Evolutionary conservation across 2,113 vertebrate species (phyloP).

Genomic region (Benitochromis conjunctus): DNA sequence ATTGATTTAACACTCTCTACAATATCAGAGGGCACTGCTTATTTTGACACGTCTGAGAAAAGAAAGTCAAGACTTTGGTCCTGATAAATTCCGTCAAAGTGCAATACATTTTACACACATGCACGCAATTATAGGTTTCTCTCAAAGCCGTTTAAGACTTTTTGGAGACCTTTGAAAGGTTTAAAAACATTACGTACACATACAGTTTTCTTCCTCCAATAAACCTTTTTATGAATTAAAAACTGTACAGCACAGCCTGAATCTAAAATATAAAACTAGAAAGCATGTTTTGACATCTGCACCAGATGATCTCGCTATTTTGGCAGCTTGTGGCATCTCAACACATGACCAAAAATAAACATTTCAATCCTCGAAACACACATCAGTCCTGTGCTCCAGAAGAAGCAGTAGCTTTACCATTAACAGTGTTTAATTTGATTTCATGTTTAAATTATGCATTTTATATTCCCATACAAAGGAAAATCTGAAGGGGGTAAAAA

Average conservation of each 20-base stretch:
- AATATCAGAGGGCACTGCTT: neutral
- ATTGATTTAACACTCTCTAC: neutral
- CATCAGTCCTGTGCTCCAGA: no score
- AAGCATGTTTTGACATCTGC: neutral
- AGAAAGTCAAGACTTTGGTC: neutral
- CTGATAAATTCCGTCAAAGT: neutral
- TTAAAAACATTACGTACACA: neutral
- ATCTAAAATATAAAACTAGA: neutral
- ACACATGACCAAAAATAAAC: neutral
- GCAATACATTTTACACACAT: neutral
- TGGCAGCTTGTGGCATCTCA: neutral
- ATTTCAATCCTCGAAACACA: no score
- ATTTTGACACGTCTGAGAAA: neutral
- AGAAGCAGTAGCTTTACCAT: no score
- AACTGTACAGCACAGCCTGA: neutral
- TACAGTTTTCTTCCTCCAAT: neutral
- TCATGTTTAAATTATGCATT: neutral
- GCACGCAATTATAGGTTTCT: neutral
- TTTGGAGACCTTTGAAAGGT: neutral
- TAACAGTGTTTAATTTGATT: no score
- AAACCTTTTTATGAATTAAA: neutral
- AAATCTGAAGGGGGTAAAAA: neutral
- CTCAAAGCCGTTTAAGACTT: neutral
- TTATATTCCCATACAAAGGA: neutral
- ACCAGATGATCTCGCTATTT: neutral